Evolutionary conservation across 2,888 invertebrate species (phyloP).

Genomic region (Frankliniella intonsa): DNA sequence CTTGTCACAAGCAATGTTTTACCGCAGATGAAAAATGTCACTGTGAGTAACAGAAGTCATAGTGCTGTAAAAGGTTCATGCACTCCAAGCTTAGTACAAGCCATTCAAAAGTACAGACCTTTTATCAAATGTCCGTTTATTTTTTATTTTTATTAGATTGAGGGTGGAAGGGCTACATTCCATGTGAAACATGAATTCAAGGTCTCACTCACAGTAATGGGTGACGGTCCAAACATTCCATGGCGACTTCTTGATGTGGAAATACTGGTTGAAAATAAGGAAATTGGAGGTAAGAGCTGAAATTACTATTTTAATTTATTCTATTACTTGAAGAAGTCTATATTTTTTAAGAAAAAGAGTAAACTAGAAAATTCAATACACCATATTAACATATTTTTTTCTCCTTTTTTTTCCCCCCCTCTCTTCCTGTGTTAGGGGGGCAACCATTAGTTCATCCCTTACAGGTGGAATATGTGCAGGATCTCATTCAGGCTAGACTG

Average conservation of each 20-base stretch:
- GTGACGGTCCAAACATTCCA: conserved; percentile 85
- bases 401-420: conserved; percentile 31
- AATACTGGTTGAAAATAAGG: conserved; percentile 93
- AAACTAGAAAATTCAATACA: neutral
- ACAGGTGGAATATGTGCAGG: conserved; percentile 90
- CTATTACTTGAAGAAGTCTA: neutral
- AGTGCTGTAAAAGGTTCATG: neutral
- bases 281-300: conserved; percentile 71
- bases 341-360: no score
- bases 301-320: no score
- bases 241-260: conserved; percentile 95
- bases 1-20: conserved; percentile 87
- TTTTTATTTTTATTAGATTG: conserved; percentile 63
- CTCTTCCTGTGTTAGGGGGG: conserved; percentile 62
- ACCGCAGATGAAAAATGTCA: conserved; percentile 84
- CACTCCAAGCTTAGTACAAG: neutral
- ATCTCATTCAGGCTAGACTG: conserved; percentile 84
- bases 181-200: conserved; percentile 93
- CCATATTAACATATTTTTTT: neutral
- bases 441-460: conserved; percentile 91
- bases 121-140: conserved; percentile 31
- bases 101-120: neutral
- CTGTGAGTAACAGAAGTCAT: conserved; percentile 51
- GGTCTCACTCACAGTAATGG: conserved; percentile 94
- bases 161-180: conserved; percentile 90